Percentiles rank a stretch among this genome's conserved stretches.
phyloP scores from a whole-genome alignment of 2,888 invertebrate species.

The Eilema caniola region DNA sequence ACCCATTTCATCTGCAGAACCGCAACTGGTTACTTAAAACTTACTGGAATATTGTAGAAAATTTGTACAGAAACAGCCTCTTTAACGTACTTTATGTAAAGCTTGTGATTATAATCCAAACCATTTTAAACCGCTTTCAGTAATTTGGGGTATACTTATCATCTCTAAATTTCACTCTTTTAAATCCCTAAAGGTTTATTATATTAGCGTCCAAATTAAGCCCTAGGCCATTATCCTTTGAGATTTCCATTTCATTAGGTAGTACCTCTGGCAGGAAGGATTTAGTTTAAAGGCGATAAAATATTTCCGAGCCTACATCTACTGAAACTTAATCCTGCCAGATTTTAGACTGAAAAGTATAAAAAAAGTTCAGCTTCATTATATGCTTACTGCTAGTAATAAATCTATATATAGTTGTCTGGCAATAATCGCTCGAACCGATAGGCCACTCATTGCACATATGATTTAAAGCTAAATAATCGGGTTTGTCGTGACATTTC shows the following conservation, averaged over 20 bases:
- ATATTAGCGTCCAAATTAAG: conserved; percentile 3
- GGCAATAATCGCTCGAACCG: no score
- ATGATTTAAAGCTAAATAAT: no score
- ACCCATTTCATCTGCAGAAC: neutral
- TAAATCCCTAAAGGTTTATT: neutral
- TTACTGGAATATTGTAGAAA: no score
- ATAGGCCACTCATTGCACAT: no score
- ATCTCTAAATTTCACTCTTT: conserved; percentile 2
- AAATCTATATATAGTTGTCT: neutral
- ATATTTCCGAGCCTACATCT: neutral
- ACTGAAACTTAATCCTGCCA: neutral
- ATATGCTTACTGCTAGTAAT: neutral
- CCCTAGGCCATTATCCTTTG: conserved; percentile 6
- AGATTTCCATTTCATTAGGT: conserved; percentile 12
- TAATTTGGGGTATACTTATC: conserved; percentile 8
- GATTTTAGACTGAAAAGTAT: neutral
- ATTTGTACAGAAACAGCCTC: neutral
- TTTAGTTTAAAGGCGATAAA: neutral
- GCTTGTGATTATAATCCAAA: neutral
- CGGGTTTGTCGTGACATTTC: no score
- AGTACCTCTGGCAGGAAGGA: neutral
- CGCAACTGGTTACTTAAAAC: neutral
- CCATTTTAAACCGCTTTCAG: neutral
- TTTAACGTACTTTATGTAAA: neutral
- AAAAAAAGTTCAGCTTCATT: no score